Percentiles rank a stretch among this genome's conserved stretches.
phyloP scores from a whole-genome alignment of 92 coral and sea anemone genomes.

The Umimayanthus chanpuru region DNA sequence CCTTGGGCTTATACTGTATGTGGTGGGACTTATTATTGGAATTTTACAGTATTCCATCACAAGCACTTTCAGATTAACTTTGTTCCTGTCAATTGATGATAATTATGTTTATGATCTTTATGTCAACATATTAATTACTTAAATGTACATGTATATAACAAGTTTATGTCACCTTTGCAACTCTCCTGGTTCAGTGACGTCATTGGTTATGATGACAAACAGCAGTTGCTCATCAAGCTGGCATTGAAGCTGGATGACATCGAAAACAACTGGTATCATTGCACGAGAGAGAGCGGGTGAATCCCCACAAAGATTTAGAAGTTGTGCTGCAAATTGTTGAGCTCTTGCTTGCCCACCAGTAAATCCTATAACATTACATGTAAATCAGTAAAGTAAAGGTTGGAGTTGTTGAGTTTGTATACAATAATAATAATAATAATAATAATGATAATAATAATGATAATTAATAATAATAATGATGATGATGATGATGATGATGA shows the following conservation, averaged over 20 bases:
- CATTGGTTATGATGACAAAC: conserved; percentile 5
- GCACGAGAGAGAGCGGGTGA: background rate
- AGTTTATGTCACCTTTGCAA: background rate
- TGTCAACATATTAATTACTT: background rate
- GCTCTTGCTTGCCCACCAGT: conserved; percentile 17
- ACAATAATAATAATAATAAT: no score
- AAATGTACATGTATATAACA: background rate
- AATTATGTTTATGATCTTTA: background rate
- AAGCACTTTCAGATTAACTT: background rate
- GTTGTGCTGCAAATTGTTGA: conserved; percentile 2
- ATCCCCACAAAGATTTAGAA: background rate
- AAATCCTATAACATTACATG: background rate
- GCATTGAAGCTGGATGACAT: background rate
- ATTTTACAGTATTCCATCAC: background rate
- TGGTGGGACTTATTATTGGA: no score
- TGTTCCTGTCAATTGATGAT: background rate
- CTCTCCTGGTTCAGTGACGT: background rate
- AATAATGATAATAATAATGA: no score
- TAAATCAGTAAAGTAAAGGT: background rate
- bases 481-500: no score
- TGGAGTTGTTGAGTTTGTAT: background rate
- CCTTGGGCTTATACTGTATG: no score
- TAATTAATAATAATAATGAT: no score
- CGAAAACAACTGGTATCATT: background rate
- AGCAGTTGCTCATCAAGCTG: background rate